Percentiles rank a stretch among this genome's conserved stretches.
Conservation (phyloP, 1,140 invertebrate genomes). For the Rhopalosiphum padi region DNA sequence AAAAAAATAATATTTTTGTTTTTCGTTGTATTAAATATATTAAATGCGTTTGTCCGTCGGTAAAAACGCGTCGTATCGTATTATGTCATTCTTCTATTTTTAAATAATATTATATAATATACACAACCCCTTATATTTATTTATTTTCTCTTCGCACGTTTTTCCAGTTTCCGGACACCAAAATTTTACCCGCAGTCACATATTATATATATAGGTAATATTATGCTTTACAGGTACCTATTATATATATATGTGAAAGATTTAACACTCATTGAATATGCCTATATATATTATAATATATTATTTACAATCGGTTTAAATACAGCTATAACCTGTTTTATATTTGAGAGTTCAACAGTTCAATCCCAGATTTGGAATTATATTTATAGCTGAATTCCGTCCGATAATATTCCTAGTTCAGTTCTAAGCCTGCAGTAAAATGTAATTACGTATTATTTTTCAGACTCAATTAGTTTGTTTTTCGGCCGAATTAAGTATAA, state of each 20-base stretch:
- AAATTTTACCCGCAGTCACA: not conserved
- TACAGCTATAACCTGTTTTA: not conserved
- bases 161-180: not conserved
- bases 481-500: no score
- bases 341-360: no score
- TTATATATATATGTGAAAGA: not conserved
- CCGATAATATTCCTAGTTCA: no score
- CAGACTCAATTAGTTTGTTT: no score
- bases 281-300: not conserved
- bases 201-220: not conserved
- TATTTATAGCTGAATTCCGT: no score
- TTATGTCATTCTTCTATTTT: not conserved
- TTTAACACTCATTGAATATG: not conserved
- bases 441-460: no score
- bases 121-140: not conserved
- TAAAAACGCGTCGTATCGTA: not conserved
- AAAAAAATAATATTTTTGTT: constrained; percentile 17
- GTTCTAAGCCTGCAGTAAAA: no score
- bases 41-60: not conserved
- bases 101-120: not conserved
- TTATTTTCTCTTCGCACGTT: not conserved
- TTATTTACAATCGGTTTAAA: not conserved
- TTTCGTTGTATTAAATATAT: not conserved
- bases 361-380: no score
- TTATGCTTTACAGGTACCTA: not conserved